Conservation (phyloP, 92 coral and sea anemone species). For the Palythoa grandis region DNA sequence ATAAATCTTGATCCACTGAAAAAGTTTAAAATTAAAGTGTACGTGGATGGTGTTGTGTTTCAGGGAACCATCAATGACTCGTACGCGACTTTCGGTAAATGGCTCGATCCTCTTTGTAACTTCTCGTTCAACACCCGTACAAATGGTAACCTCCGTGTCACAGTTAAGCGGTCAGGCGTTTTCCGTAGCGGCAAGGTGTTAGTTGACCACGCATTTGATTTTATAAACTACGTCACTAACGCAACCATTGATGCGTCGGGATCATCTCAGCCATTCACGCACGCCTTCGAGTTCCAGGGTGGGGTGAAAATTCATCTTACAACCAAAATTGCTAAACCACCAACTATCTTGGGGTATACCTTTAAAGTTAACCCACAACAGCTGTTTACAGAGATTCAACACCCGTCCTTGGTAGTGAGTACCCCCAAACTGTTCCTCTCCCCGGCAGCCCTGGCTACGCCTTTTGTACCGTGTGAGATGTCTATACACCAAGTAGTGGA, state of each 20-base stretch:
- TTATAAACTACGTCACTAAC: constrained; percentile 15
- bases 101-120: neutral
- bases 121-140: constrained; percentile 14
- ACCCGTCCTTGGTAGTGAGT: constrained; percentile 52
- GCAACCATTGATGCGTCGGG: neutral
- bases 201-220: constrained; percentile 7
- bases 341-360: constrained; percentile 32
- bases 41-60: constrained; percentile 31
- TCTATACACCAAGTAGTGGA: constrained; percentile 58
- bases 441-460: constrained; percentile 49
- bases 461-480: constrained; percentile 52
- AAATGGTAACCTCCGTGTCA: constrained; percentile 14
- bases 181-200: constrained; percentile 32
- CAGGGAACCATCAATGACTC: constrained; percentile 23
- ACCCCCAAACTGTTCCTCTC: constrained; percentile 58
- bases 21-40: constrained; percentile 37
- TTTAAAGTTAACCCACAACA: constrained; percentile 51
- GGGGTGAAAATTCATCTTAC: constrained; percentile 42
- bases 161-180: constrained; percentile 27
- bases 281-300: constrained; percentile 11
- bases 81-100: neutral
- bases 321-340: constrained; percentile 44
- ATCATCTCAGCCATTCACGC: constrained; percentile 44
- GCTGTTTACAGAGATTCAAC: constrained; percentile 32
- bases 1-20: constrained; percentile 49